phyloP scores from a whole-genome alignment of 2,113 vertebrate species.

The Notiomystis cincta region DNA sequence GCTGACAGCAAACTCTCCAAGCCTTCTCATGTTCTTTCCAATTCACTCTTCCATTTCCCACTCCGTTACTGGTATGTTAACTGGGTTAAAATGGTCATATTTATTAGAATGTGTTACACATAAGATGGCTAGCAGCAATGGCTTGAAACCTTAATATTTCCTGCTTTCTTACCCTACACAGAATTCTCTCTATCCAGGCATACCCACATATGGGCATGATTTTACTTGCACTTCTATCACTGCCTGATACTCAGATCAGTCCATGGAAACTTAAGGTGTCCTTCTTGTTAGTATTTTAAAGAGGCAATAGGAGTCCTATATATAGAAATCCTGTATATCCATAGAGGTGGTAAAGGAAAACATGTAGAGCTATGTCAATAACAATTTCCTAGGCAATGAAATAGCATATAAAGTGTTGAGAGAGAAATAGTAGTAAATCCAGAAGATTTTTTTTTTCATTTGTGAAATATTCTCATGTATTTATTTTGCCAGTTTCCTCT shows the following conservation, averaged over 20 bases:
- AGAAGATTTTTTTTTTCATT: neutral
- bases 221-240: neutral
- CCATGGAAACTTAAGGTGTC: constrained; percentile 1
- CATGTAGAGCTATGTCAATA: constrained; percentile 5
- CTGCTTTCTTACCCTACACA: neutral
- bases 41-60: neutral
- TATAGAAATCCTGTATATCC: neutral
- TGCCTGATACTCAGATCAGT: constrained; percentile 40
- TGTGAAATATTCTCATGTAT: neutral
- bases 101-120: neutral
- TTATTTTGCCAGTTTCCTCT: neutral
- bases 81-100: neutral
- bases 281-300: neutral
- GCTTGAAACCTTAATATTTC: neutral
- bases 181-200: neutral
- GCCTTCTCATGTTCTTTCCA: neutral
- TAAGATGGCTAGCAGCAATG: neutral
- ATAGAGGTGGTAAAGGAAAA: constrained; percentile 1
- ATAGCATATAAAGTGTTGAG: neutral
- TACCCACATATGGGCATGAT: neutral
- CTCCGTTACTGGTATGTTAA: neutral
- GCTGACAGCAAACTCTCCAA: neutral
- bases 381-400: constrained; percentile 36
- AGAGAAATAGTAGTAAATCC: neutral
- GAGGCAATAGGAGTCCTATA: neutral